Evolutionary conservation across 2,888 invertebrate species (phyloP), one percentile per base, ranked within the genome.

Genomic region (Belgica antarctica): DNA sequence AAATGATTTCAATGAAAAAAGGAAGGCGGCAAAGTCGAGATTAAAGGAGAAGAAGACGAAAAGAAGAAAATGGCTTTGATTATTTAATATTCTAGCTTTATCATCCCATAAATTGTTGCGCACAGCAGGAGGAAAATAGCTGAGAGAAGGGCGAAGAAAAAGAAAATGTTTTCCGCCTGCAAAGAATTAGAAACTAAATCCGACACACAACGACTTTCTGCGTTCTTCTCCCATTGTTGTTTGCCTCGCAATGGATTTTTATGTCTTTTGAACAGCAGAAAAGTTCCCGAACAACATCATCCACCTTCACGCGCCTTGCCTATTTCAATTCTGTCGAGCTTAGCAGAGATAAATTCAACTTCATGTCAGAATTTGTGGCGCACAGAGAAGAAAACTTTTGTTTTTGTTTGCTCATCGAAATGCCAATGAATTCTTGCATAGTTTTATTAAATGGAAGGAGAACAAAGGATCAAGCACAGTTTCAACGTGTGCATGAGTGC

Each of bases 11-110:
- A 31, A 31, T 12, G 12, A 5, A 31, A 31, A n/a, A n/a, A n/a
- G n/a, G n/a, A n/a, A n/a, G n/a, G n/a, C n/a, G n/a, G n/a, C 34
- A 34, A 15, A 46, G 7, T 15, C 12, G 68, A 65, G 69, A 57
- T 62, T 69, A 47, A 47, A 65, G 65, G 28, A 22, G 57, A 57
- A 57, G 24, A 57, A 59, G 59, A 66, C 3, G 28, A 68, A 22
- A 15, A 22, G 46, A 66, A 34, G 34, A 68, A 68, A 68, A 68
- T 68, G 68, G 68, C 57, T 68, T 68, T 68, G 68, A 68, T 68
- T 68, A 68, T 68, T 68, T 70, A 70, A 61, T 70, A 70, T 70
- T 70, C 70, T 46, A 61, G 70, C 70, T 70, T 59, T 61, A 70
- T 61, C 70, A 46, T 70, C 70, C 59, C 70, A 70, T 70, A 70